Conservation (phyloP, 2,113 vertebrate genomes). For the Apistogramma diplotaenia region DNA sequence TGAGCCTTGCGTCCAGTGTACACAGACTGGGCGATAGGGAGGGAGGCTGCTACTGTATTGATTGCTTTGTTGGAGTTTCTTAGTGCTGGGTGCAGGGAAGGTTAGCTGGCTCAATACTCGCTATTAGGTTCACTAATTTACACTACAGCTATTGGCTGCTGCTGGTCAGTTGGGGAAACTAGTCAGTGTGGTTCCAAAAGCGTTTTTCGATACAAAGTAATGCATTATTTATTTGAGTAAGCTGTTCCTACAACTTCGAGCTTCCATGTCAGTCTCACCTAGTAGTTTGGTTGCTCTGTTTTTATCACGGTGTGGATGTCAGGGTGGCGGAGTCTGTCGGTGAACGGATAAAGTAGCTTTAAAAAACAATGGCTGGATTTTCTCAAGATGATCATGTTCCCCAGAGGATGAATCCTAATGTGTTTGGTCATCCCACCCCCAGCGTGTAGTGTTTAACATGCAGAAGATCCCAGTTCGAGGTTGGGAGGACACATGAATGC, state of each 20-base stretch:
- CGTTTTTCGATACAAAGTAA: neutral
- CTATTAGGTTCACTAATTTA: neutral
- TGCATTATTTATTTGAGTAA: neutral
- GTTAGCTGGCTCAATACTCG: neutral
- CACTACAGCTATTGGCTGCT: neutral
- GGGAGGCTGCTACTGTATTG: conserved; percentile 14
- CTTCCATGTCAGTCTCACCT: neutral
- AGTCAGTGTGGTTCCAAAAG: neutral
- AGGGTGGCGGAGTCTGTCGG: neutral
- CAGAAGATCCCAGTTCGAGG: neutral
- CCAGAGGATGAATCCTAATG: neutral
- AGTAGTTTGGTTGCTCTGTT: neutral
- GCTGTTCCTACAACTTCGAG: neutral
- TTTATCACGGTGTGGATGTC: neutral
- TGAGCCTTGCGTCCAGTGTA: neutral
- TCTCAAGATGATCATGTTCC: neutral
- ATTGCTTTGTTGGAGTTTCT: conserved; percentile 4
- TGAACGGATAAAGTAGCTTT: neutral
- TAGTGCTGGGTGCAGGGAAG: neutral
- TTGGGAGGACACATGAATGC: neutral
- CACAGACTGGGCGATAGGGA: neutral
- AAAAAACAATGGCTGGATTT: neutral
- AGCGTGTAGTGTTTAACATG: neutral
- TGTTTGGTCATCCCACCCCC: neutral
- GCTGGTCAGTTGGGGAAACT: neutral